A percentile compares a stretch with the other conserved stretches of the same genome.
Conservation (phyloP, 2,797 vertebrate genomes). For the Phalanger gymnotis region DNA sequence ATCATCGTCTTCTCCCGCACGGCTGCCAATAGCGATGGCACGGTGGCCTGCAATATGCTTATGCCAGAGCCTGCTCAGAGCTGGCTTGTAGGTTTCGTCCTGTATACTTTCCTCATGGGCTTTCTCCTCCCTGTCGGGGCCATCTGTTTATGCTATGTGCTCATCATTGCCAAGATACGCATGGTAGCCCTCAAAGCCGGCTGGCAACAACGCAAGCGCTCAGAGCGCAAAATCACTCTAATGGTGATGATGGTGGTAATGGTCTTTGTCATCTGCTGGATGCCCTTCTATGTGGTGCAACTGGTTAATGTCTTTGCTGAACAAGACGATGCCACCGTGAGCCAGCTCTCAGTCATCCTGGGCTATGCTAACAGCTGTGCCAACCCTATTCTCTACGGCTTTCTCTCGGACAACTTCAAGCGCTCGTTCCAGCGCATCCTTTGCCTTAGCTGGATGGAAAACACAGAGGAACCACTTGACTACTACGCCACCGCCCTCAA, state of each 20-base stretch:
- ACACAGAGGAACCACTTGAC: slow-evolving; percentile 92
- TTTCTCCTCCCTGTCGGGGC: slow-evolving; percentile 93
- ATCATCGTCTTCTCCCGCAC: slow-evolving; percentile 93
- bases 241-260: slow-evolving; percentile 96
- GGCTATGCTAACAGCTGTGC: slow-evolving; percentile 95
- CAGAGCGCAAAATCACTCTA: slow-evolving; percentile 93
- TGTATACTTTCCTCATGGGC: slow-evolving; percentile 94
- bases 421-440: slow-evolving; percentile 93
- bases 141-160: slow-evolving; percentile 93
- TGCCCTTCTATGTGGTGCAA: slow-evolving; percentile 95
- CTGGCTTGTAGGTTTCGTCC: slow-evolving; percentile 92
- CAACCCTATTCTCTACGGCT: slow-evolving; percentile 93
- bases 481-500: slow-evolving; percentile 95
- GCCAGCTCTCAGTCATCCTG: slow-evolving; percentile 92
- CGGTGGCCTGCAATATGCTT: slow-evolving; percentile 93
- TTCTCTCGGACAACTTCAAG: slow-evolving; percentile 94
- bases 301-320: slow-evolving; percentile 92
- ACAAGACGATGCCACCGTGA: slow-evolving; percentile 91
- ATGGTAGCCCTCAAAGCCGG: slow-evolving; percentile 93
- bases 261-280: slow-evolving; percentile 95
- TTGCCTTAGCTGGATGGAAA: slow-evolving; percentile 94
- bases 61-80: slow-evolving; percentile 91
- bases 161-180: slow-evolving; percentile 93
- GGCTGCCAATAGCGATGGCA: slow-evolving; percentile 91
- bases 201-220: slow-evolving; percentile 94